Percentiles rank a stretch among this genome's conserved stretches.
These are phyloP conservation scores for Zele albiditarsus DNA, from an alignment of 2,888 invertebrate genomes.

Conservation along the genomic window DNA sequence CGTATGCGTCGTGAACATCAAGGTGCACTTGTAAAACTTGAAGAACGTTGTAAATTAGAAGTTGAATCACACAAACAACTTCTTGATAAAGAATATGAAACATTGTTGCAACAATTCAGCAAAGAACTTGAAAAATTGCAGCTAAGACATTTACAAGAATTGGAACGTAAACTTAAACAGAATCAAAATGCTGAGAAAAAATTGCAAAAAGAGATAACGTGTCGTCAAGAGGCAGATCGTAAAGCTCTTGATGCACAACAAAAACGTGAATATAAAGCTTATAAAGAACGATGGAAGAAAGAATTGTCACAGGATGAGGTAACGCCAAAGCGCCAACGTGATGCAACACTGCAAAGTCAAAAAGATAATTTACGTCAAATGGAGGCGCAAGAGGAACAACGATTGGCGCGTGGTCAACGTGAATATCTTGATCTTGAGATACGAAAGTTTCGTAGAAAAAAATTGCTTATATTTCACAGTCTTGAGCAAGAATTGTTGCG, in stretches of 20 bases:
- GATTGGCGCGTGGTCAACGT: constrained; percentile 89
- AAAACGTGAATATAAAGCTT: constrained; percentile 96
- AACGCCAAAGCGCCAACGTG: constrained; percentile 92
- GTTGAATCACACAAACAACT: constrained; percentile 97
- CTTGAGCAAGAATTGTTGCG: constrained; percentile 92
- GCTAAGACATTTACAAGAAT: constrained; percentile 84
- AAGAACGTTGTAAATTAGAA: constrained; percentile 96
- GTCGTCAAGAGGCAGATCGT: constrained; percentile 92
- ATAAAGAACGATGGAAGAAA: constrained; percentile 97
- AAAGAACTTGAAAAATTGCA: constrained; percentile 93
- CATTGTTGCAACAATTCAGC: constrained; percentile 90
- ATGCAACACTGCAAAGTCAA: constrained; percentile 92
- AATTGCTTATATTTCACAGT: constrained; percentile 88
- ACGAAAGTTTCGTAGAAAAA: constrained; percentile 92
- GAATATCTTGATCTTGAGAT: constrained; percentile 94
- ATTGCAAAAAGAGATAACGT: constrained; percentile 91
- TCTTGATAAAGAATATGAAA: constrained; percentile 97
- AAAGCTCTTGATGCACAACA: constrained; percentile 94
- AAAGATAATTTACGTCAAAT: constrained; percentile 93
- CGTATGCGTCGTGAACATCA: constrained; percentile 98
- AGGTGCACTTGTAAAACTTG: constrained; percentile 92
- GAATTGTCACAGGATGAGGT: constrained; percentile 93
- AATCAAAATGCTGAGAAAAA: constrained; percentile 94
- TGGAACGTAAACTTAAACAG: constrained; percentile 88
- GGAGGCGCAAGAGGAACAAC: constrained; percentile 92